Conservation (phyloP, 2,888 invertebrate species). For the Drosophila eohydei region DNA sequence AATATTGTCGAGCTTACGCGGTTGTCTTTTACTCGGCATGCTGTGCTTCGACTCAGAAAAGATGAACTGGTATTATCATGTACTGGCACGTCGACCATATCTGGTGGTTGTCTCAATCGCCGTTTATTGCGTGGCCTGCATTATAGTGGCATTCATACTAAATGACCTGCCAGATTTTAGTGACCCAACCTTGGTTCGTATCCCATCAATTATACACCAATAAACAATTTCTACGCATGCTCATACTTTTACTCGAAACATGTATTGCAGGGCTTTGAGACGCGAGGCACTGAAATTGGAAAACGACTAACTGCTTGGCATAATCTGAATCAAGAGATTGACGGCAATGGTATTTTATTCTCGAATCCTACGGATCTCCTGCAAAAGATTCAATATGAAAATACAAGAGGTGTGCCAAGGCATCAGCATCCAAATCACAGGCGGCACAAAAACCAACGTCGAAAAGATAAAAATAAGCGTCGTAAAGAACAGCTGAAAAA, state of each 20-base stretch:
- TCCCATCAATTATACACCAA: background rate
- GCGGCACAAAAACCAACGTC: conserved; percentile 63
- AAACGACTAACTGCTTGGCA: conserved; percentile 93
- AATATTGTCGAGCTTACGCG: conserved; percentile 10
- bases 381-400: conserved; percentile 78
- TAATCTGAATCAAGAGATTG: conserved; percentile 91
- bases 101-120: conserved; percentile 88
- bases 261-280: conserved; percentile 92
- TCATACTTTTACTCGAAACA: conserved; percentile 16
- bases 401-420: conserved; percentile 39
- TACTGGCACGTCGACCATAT: conserved; percentile 89
- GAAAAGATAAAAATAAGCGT: conserved; percentile 70
- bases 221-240: conserved; percentile 45
- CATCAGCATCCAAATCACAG: conserved; percentile 54
- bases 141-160: conserved; percentile 88
- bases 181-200: conserved; percentile 91
- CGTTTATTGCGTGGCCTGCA: conserved; percentile 88
- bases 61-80: conserved; percentile 88
- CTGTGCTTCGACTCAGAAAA: conserved; percentile 74
- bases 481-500: conserved; percentile 72
- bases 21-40: conserved; percentile 44
- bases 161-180: conserved; percentile 91
- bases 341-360: conserved; percentile 87
- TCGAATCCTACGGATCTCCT: conserved; percentile 89
- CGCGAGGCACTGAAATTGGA: conserved; percentile 94